A percentile compares a stretch with the other conserved stretches of the same genome.
Evolutionary conservation across 2,113 vertebrate genomes (phyloP).

Genomic region (Trinectes maculatus): DNA sequence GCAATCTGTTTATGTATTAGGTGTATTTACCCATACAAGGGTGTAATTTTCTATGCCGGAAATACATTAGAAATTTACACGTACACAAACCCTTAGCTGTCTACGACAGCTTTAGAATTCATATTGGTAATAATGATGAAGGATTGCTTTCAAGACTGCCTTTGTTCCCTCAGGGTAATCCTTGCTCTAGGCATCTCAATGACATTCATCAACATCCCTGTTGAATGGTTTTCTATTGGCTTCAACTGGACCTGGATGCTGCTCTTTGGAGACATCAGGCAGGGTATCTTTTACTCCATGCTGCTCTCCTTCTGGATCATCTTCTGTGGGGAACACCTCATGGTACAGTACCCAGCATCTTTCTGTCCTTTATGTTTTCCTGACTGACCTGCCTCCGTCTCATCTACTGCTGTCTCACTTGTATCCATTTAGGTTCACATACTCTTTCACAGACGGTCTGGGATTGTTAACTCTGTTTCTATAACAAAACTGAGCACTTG

Average conservation of each 20-base stretch:
- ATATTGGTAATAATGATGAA: background rate
- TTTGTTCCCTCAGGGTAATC: slow-evolving; percentile 85
- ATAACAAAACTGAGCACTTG: too few species aligned
- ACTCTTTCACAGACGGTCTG: too few species aligned
- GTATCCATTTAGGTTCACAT: too few species aligned
- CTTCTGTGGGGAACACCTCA: slow-evolving; percentile 99
- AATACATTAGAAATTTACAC: background rate
- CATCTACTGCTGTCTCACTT: background rate
- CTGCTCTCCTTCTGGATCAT: slow-evolving; percentile 99
- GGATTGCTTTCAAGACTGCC: background rate
- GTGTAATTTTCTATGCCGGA: background rate
- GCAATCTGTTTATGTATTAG: background rate
- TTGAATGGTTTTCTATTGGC: slow-evolving; percentile 98
- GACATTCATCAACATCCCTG: slow-evolving; percentile 98
- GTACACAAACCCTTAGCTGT: background rate
- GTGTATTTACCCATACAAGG: background rate
- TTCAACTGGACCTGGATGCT: slow-evolving; percentile 99
- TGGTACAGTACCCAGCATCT: slow-evolving; percentile 80
- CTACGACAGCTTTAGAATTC: background rate
- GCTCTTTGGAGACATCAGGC: slow-evolving; percentile 95
- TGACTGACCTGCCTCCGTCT: background rate
- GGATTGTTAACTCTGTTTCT: too few species aligned
- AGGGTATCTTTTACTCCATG: slow-evolving; percentile 98
- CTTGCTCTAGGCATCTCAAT: slow-evolving; percentile 97
- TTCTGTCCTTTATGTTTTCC: background rate